A percentile compares a stretch with the other conserved stretches of the same genome.
These are phyloP conservation scores for Chymomyza amoena DNA, from an alignment of 2,888 invertebrate genomes.

Conservation along the genomic window DNA sequence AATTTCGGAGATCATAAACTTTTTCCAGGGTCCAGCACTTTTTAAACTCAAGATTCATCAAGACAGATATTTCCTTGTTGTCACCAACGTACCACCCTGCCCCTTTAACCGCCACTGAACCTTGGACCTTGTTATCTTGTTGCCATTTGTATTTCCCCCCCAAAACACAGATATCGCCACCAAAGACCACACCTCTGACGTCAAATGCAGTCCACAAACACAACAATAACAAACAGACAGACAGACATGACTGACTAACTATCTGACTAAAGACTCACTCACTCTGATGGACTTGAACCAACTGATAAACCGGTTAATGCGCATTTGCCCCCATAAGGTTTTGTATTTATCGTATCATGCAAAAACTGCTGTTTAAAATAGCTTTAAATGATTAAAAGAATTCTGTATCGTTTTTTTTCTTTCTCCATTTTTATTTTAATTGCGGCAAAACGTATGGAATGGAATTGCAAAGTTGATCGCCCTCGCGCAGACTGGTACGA, in stretches of 20 bases:
- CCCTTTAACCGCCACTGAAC: too few relatives aligned
- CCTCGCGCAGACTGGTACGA: constrained; percentile 67
- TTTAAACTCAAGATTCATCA: too few relatives aligned
- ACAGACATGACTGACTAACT: background rate
- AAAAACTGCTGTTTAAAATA: background rate
- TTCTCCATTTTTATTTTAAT: constrained; percentile 27
- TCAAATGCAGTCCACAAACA: background rate
- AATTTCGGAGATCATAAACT: too few relatives aligned
- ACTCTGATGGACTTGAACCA: background rate
- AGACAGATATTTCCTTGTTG: too few relatives aligned
- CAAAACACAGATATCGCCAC: background rate
- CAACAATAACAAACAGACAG: background rate
- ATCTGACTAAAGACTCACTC: background rate
- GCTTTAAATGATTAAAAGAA: background rate
- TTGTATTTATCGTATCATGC: constrained; percentile 7
- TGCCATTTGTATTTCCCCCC: background rate
- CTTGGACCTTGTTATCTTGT: too few relatives aligned
- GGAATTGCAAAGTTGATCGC: constrained; percentile 64
- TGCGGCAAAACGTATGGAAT: constrained; percentile 38
- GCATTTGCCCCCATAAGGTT: constrained; percentile 44
- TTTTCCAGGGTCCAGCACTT: too few relatives aligned
- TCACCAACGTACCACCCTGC: too few relatives aligned
- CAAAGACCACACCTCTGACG: background rate
- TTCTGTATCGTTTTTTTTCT: background rate
- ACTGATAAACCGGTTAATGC: constrained; percentile 54